Conservation (phyloP, 2,888 invertebrate genomes). For the Acanthosepion pharaonis region DNA sequence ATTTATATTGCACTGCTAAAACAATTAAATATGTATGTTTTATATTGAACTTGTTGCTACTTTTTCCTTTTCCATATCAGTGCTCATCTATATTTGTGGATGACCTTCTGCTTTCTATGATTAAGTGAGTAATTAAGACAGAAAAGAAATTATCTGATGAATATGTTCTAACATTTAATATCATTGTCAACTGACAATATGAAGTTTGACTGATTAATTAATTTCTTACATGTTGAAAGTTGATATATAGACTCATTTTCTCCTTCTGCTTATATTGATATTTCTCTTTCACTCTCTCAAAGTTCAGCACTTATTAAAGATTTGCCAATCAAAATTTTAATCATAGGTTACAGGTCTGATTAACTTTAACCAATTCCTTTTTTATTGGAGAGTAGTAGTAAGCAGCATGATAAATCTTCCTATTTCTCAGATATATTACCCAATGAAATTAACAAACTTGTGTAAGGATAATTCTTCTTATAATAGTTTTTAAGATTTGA, state of each 20-base stretch:
- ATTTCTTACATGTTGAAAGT: background rate
- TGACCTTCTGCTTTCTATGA: background rate
- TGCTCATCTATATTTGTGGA: background rate
- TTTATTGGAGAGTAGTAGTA: background rate
- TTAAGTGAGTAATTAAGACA: conserved; percentile 15
- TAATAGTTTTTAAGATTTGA: background rate
- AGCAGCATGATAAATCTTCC: background rate
- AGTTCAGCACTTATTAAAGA: background rate
- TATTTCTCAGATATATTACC: background rate
- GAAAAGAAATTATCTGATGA: background rate
- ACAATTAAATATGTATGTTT: background rate
- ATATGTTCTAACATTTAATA: conserved; percentile 16
- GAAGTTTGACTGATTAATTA: background rate
- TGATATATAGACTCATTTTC: background rate
- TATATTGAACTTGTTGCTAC: background rate
- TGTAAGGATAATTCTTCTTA: background rate
- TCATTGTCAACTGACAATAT: background rate
- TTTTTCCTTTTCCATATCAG: background rate
- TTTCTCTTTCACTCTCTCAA: background rate
- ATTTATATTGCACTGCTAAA: background rate
- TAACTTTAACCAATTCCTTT: background rate
- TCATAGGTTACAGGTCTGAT: conserved; percentile 16
- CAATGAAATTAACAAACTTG: background rate
- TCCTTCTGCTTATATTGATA: background rate
- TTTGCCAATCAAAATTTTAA: background rate